Conservation (phyloP, 1,140 invertebrate genomes). For the Brachionus manjavacas region DNA sequence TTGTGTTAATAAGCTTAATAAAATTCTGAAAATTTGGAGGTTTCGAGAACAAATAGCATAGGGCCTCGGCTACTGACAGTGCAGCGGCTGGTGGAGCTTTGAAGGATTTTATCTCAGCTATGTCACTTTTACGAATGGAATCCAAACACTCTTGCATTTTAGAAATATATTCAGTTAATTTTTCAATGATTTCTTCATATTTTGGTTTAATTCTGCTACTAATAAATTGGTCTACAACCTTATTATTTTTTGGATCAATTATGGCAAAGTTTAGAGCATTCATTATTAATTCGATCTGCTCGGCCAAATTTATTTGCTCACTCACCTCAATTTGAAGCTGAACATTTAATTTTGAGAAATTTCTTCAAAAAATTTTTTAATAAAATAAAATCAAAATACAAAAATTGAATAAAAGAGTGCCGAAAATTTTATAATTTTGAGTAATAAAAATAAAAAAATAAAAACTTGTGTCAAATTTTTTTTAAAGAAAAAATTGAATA, state of each 20-base stretch:
- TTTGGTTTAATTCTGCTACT: background rate
- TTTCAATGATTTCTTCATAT: background rate
- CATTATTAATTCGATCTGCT: background rate
- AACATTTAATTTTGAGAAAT: background rate
- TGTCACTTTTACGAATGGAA: background rate
- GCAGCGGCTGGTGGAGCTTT: background rate
- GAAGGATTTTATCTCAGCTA: conserved; percentile 1
- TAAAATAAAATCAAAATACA: no score
- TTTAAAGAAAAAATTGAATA: no score
- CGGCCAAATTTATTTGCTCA: background rate
- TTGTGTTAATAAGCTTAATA: background rate
- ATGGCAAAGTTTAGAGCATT: background rate
- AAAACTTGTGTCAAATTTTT: no score
- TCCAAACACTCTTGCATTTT: background rate
- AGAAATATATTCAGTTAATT: background rate
- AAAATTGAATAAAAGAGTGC: no score
- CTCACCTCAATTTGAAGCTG: background rate
- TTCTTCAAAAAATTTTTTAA: no score
- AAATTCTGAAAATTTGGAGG: background rate
- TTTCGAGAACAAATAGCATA: background rate
- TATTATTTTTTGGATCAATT: background rate
- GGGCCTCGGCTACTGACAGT: background rate
- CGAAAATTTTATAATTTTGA: no score
- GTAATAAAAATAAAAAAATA: background rate
- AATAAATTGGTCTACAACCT: background rate